Conservation (phyloP, 2,888 invertebrate genomes). For the Phyllotreta cruciferae region DNA sequence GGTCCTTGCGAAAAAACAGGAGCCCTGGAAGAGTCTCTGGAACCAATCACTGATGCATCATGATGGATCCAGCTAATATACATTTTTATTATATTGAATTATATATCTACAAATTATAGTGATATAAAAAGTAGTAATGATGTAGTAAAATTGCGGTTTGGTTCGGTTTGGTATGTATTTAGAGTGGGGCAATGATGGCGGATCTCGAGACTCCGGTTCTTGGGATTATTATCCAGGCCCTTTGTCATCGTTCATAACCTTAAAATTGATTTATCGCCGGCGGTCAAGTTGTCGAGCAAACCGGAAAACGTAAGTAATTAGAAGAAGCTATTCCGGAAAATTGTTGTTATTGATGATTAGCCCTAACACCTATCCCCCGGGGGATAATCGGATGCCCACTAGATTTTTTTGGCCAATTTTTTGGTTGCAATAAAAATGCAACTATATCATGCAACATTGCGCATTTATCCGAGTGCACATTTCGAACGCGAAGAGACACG, state of each 20-base stretch:
- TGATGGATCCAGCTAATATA: not conserved
- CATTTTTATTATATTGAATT: no score
- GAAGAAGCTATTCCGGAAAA: slow-evolving; percentile 19
- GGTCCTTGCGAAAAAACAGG: slow-evolving; percentile 23
- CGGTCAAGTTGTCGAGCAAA: slow-evolving; percentile 28
- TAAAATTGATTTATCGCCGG: slow-evolving; percentile 50
- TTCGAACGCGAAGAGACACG: slow-evolving; percentile 19
- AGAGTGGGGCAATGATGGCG: not conserved
- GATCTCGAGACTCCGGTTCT: slow-evolving; percentile 37
- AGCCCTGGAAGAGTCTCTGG: not conserved
- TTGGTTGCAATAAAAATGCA: no score
- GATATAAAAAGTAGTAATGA: no score
- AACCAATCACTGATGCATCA: not conserved
- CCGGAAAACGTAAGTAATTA: slow-evolving; percentile 30
- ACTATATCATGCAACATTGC: no score
- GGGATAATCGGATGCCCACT: no score
- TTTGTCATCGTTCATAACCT: slow-evolving; percentile 52
- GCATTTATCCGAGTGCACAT: no score
- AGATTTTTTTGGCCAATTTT: no score
- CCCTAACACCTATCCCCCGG: not conserved
- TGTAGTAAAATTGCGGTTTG: no score
- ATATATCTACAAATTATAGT: no score
- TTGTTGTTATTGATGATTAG: slow-evolving; percentile 17
- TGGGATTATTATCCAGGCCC: slow-evolving; percentile 47
- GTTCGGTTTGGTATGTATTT: no score